These are phyloP conservation scores for Panagrolaimus sp. DNA, from an alignment of 1,140 invertebrate species.

Conservation along the genomic window DNA sequence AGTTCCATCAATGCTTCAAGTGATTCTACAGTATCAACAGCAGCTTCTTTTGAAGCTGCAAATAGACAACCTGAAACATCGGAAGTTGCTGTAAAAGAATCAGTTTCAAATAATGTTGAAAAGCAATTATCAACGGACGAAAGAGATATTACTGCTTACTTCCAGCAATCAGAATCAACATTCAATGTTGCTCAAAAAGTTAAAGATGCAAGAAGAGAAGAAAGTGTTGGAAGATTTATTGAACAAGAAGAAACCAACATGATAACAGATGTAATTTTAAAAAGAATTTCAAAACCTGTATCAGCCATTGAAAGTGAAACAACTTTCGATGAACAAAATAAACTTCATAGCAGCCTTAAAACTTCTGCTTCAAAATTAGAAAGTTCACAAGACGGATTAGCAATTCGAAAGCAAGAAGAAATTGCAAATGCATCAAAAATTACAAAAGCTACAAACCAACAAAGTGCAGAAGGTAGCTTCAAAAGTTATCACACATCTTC, in stretches of 20 bases:
- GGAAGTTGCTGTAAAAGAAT: too few species aligned
- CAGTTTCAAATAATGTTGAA: too few species aligned
- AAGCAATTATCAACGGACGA: too few species aligned
- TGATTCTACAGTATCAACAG: too few species aligned
- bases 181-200: too few species aligned
- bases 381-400: background rate
- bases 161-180: too few species aligned
- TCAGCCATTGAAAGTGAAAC: conserved; percentile 5
- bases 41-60: too few species aligned
- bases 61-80: too few species aligned
- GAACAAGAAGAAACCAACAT: background rate
- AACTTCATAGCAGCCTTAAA: background rate
- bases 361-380: background rate
- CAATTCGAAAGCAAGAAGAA: conserved; percentile 6
- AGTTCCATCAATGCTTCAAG: too few species aligned
- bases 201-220: background rate
- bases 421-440: background rate
- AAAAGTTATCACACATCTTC: too few species aligned
- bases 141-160: too few species aligned
- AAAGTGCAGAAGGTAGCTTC: background rate
- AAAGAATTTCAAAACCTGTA: background rate
- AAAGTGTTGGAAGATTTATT: background rate
- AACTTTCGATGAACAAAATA: background rate
- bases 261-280: conserved; percentile 1
- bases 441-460: background rate